Evolutionary conservation across 2,888 invertebrate species (phyloP).

Genomic region (Platypus cylindrus): DNA sequence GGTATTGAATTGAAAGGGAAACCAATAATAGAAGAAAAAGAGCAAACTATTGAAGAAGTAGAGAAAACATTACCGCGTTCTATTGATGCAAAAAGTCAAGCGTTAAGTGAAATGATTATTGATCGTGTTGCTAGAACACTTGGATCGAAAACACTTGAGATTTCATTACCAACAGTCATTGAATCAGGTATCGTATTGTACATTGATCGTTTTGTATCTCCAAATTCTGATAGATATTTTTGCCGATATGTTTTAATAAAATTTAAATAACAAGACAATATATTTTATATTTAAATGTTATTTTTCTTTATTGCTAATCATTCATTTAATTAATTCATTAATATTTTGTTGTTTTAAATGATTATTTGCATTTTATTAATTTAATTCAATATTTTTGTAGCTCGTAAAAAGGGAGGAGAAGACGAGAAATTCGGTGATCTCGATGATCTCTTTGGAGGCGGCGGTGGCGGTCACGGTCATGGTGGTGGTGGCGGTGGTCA

Average conservation of each 20-base stretch:
- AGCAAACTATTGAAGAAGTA: constrained; percentile 52
- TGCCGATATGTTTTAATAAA: not conserved
- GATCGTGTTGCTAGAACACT: constrained; percentile 59
- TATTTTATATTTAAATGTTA: too few species aligned
- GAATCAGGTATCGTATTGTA: constrained; percentile 78
- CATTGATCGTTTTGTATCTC: too few species aligned
- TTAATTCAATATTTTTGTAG: constrained; percentile 13
- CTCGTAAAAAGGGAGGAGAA: constrained; percentile 15
- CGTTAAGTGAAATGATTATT: constrained; percentile 56
- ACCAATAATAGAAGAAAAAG: constrained; percentile 36
- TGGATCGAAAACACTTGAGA: constrained; percentile 61
- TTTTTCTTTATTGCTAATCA: too few species aligned
- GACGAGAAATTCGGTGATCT: constrained; percentile 9
- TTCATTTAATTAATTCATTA: not conserved
- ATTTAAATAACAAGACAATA: not conserved
- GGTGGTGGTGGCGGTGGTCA: constrained; percentile 34
- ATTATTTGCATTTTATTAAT: constrained; percentile 7
- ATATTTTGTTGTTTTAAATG: constrained; percentile 1
- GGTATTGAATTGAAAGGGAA: constrained; percentile 54
- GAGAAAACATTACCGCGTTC: constrained; percentile 56
- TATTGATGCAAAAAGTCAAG: constrained; percentile 51
- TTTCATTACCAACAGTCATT: constrained; percentile 58
- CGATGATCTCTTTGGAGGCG: constrained; percentile 23
- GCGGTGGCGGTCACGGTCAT: constrained; percentile 37
- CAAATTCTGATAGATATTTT: too few species aligned